Evolutionary conservation across 2,797 vertebrate species (phyloP).

Genomic region (Neoniphon sammara): DNA sequence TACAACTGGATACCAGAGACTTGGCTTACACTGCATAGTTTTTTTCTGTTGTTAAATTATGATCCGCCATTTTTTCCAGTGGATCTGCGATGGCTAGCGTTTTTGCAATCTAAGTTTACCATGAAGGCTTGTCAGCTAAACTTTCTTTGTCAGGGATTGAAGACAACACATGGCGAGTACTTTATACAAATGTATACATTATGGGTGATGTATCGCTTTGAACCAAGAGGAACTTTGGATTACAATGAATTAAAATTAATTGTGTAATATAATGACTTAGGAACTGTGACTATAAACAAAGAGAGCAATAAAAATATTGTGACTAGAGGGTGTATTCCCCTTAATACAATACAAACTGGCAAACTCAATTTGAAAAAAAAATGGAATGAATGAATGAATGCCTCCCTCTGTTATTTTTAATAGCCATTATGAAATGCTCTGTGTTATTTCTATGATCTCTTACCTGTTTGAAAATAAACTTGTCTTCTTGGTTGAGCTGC

Average conservation of each 20-base stretch:
- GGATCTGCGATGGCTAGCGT: too few species aligned
- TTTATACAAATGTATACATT: too few species aligned
- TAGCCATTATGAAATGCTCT: neutral
- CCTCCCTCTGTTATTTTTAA: neutral
- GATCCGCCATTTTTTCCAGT: too few species aligned
- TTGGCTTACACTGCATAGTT: too few species aligned
- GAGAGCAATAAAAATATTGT: neutral
- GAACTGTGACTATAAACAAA: neutral
- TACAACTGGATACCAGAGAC: too few species aligned
- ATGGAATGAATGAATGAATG: neutral
- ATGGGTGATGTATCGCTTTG: too few species aligned
- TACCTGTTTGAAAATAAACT: conserved; percentile 92
- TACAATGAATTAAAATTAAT: neutral
- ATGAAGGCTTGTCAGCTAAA: too few species aligned
- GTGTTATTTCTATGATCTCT: conserved; percentile 28
- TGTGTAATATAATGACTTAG: neutral
- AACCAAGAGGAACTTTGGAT: neutral
- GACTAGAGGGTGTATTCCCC: neutral
- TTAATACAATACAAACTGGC: neutral
- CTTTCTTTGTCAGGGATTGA: too few species aligned
- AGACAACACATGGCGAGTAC: too few species aligned
- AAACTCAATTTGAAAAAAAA: neutral
- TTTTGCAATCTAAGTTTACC: too few species aligned
- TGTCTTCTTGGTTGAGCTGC: conserved; percentile 86
- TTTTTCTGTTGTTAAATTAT: too few species aligned